Base-by-base conservation (phyloP, 2,797 vertebrate genomes). In the Crocodylus rhombifer region DNA sequence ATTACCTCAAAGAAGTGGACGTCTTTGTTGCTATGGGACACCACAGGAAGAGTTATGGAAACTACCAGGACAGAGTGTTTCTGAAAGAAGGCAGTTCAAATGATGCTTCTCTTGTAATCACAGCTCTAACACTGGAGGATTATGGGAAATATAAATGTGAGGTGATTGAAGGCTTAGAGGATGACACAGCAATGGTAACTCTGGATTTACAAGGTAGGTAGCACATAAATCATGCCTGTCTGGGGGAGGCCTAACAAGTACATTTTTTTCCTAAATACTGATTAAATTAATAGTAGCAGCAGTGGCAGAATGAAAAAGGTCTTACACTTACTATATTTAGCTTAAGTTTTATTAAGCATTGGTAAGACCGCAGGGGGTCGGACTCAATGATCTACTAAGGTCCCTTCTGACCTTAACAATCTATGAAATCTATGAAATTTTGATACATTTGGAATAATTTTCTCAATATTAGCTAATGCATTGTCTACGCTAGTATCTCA, bases 81-180 rank as follows among this genome's bases (percentile, higher is more conserved):
- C 93, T 99, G 94, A 95, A 92, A 63, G 97, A 97, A 87, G 81
- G n/a, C 3, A 97, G 98, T n/a, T 97, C 95, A 36, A 97, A 98
- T 0, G 99, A 99, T 15, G 99, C 98, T 87, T 98, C 99, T 3
- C 79, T 99, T 26, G 25, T 98, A 56, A 98, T 99, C 87, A 98
- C 92, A 28, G 95, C 98, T 23, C 79, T 99, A 90, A 97, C 97
- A 55, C 95, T 97, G 95, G 98, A 99, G 3, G 99, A 99, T 96
- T 97, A 95, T 1, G 99, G 99, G 79, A 98, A 91, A 91, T 99
- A 99, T 84, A 99, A 97, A 92, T 99, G 99, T 25, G 99, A 99
- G 95, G 96, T 99, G 90, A 98, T 98, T 82, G 98, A 98, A 23
- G 99, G 99, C 65, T 91, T 99, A 87, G 98, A 98, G 60, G 99